Base-by-base conservation (phyloP, 2,113 vertebrate genomes). In the Pituophis catenifer region DNA sequence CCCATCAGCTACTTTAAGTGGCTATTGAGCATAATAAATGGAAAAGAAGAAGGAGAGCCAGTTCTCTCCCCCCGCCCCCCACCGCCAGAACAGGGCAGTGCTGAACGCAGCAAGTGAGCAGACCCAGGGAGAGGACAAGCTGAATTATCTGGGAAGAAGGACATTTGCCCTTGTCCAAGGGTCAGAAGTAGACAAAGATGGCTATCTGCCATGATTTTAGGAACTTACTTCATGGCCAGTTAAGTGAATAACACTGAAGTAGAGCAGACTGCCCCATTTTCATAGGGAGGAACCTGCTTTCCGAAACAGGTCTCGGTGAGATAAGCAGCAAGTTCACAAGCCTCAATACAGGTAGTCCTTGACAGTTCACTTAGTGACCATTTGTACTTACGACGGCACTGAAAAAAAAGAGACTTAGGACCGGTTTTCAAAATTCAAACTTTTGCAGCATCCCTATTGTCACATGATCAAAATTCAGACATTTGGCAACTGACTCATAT, bases 1-100 rank as follows among this genome's bases (percentile, higher is more conserved):
- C 89, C 89, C 86, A 93, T 93, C 90, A 91, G 90, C 90, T 75
- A 57, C 90, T 88, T 93, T 93, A 91, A 91, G 93, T 75, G 93
- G 90, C 93, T 58, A 93, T 88, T 88, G 90, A 75, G 86, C 59
- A 50, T 90, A 93, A 91, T 91, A 93, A 88, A 91, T 91, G 59
- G 90, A 89, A 91, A 93, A 89, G 53, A 85, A 93, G 91, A 91
- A 75, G 26, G 26, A 21, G 55, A 88, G 93, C 58, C 89, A 91
- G 92, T 52, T 58, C 81, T 93, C 7, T 87, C 87, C 50, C 50
- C 50, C n/a, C 65, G 57, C 57, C 57, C 13, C n/a, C 86, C 90
- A n/a, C 57, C 50, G 48, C 19, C 81, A 58, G 89, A 58, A 90
- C 92, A 62, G 75, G 75, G 89, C 92, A 90, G 54, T 87, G 24